Base-by-base conservation (phyloP, 2,797 vertebrate genomes). In the Amphiprion clarkii region DNA sequence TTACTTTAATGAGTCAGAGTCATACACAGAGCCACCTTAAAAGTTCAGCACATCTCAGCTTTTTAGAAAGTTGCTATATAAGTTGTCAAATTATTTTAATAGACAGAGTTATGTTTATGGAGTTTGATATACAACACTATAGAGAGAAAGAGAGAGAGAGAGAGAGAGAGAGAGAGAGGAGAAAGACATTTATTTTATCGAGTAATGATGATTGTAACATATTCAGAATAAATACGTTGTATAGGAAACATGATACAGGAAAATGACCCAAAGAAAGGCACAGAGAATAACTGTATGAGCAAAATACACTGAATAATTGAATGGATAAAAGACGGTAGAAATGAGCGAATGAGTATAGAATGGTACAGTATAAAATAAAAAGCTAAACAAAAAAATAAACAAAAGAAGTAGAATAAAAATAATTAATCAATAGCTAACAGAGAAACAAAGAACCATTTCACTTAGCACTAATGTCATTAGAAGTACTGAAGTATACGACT, bases 1-100 rank as follows among this genome's bases (percentile, higher is more conserved):
- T 25, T 73, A 75, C 74, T 84, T 92, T 91, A 90, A 89, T 92
- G 76, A 83, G 83, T 82, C 73, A 68, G 78, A 87, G 82, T 83
- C 67, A 61, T 71, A 84, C 74, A 90, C 52, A 81, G 73, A 84
- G 71, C 71, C 77, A 54, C 74, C 67, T 70, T 69, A 84, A 76
- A 86, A 86, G 76, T 87, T 85, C 63, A 84, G 59, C 69, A 88
- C 76, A 86, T 81, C 72, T 87, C 57, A 85, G 63, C 71, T 82
- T 83, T 82, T 83, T 74, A 81, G 76, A 89, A 90, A 89, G 65
- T 81, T 87, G 77, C 59, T 80, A 71, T 77, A 84, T 75, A 84
- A 69, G 71, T 75, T 79, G 67, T 73, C 66, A 93, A 87, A 88
- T 79, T 29, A 85, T 85, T 83, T 40, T 69, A 75, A 78, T 82